Conservation (phyloP, 53 echinoderm and acorn worm genomes). For the Echinometra lucunter region DNA sequence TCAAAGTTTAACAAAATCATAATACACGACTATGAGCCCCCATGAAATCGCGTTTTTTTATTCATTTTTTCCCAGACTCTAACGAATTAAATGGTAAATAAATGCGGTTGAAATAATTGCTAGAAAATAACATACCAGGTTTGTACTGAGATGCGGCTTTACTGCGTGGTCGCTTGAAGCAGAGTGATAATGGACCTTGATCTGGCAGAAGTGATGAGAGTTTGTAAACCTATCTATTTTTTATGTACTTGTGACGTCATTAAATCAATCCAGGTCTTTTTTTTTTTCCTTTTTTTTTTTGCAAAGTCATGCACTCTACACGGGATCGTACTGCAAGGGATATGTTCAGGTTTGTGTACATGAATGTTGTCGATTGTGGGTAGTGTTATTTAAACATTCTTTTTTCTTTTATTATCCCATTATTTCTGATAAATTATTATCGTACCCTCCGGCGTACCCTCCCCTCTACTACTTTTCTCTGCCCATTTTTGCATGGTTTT, state of each 20-base stretch:
- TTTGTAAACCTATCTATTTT: neutral
- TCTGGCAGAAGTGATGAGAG: neutral
- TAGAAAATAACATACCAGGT: neutral
- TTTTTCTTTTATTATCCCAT: no score
- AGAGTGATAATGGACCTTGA: neutral
- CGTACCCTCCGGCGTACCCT: no score
- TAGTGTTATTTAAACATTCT: neutral
- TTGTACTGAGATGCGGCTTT: neutral
- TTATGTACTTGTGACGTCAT: neutral
- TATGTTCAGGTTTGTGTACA: neutral
- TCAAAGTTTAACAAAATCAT: no score
- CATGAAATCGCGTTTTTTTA: no score
- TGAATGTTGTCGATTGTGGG: neutral
- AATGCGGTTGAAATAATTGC: neutral
- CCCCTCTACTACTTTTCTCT: no score
- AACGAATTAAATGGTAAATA: no score
- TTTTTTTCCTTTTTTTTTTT: neutral
- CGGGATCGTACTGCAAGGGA: neutral
- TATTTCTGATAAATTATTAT: no score
- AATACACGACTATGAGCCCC: no score
- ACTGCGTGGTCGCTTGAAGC: neutral
- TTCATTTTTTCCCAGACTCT: no score
- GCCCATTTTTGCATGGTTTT: no score
- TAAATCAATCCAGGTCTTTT: no score
- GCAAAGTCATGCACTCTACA: neutral